Evolutionary conservation across 2,888 invertebrate genomes (phyloP).

Genomic region (Esperia sulphurella): DNA sequence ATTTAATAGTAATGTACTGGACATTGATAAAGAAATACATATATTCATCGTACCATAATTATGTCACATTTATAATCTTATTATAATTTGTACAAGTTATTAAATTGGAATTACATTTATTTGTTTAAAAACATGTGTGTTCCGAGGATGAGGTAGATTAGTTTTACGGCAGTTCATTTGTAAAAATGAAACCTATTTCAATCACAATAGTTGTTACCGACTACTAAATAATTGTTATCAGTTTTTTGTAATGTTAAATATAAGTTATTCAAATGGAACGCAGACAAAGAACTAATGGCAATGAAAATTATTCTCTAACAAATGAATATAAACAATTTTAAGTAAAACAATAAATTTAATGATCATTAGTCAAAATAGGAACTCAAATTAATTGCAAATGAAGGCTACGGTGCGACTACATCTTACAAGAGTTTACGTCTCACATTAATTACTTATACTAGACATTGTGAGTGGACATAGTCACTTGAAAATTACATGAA

Average conservation of each 20-base stretch:
- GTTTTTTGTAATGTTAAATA: neutral
- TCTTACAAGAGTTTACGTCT: neutral
- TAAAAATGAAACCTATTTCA: neutral
- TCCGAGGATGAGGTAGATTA: constrained; percentile 61
- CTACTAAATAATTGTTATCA: no score
- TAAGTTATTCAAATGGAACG: neutral
- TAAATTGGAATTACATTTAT: constrained; percentile 31
- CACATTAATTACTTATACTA: constrained; percentile 1
- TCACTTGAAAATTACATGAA: neutral
- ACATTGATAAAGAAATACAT: constrained; percentile 76
- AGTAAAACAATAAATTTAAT: constrained; percentile 48
- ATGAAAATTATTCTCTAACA: constrained; percentile 33
- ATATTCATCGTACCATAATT: constrained; percentile 62
- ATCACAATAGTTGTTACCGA: neutral
- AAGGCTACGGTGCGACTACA: constrained; percentile 10
- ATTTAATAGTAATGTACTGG: constrained; percentile 73
- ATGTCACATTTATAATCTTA: constrained; percentile 62
- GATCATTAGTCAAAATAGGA: constrained; percentile 65
- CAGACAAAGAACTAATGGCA: constrained; percentile 33
- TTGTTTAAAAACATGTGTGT: constrained; percentile 45
- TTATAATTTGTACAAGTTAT: constrained; percentile 62
- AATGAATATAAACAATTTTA: constrained; percentile 51
- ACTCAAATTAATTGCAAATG: constrained; percentile 69
- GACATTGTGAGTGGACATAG: neutral
- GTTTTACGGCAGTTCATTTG: constrained; percentile 22